Evolutionary conservation across 2,113 vertebrate species (phyloP).

Genomic region (Notarius lentiginosus): DNA sequence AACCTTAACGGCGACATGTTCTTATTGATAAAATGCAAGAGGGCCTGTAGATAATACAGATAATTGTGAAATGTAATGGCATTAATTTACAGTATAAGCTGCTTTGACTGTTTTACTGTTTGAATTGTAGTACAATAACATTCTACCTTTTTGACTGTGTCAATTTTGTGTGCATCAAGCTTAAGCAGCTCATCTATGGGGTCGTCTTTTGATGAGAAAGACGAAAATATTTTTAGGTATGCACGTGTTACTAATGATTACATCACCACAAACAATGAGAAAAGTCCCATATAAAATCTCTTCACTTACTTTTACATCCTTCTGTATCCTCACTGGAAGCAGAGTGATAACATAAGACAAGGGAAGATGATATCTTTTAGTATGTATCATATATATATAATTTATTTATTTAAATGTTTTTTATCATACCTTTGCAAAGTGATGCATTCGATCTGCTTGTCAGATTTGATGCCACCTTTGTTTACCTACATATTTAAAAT

Average conservation of each 20-base stretch:
- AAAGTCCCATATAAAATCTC: not conserved
- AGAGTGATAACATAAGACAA: constrained; percentile 42
- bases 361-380: constrained; percentile 28
- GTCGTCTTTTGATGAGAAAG: constrained; percentile 66
- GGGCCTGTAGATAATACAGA: constrained; percentile 68
- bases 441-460: constrained; percentile 72
- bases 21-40: constrained; percentile 86
- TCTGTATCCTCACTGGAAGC: constrained; percentile 37
- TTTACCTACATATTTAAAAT: constrained; percentile 70
- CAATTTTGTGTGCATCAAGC: constrained; percentile 80
- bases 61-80: not conserved
- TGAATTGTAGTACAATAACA: not conserved
- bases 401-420: not conserved
- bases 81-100: not conserved
- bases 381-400: not conserved
- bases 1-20: constrained; percentile 79
- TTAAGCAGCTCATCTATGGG: constrained; percentile 85
- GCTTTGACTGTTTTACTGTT: not conserved
- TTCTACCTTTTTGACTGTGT: constrained; percentile 82
- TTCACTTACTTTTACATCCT: constrained; percentile 58
- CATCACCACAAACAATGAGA: constrained; percentile 24
- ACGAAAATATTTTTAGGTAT: not conserved
- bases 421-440: constrained; percentile 75
- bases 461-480: constrained; percentile 77
- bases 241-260: not conserved